Evolutionary conservation across 2,113 vertebrate genomes (phyloP), one percentile per base, ranked within the genome.

Genomic region (Melozone crissalis): DNA sequence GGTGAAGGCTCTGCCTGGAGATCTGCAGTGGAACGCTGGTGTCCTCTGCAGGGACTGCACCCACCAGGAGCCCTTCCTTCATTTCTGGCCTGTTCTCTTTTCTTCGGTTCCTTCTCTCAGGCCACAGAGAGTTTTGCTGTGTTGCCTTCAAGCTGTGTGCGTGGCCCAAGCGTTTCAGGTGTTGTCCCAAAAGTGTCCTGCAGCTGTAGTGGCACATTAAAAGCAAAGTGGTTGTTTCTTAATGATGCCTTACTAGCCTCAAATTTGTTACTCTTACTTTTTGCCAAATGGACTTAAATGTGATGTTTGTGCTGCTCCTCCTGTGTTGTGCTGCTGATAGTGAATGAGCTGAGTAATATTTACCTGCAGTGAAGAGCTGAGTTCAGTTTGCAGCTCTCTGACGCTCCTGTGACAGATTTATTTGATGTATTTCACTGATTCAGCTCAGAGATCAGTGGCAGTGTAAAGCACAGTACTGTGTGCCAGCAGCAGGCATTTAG

Each of bases 201-300:
- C 82, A 61, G 71, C 78, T 57, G 15, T 11, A 57, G 66, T 13
- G 54, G 41, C 22, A 30, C 30, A 31, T 63, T 13, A 30, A 44
- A 87, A 95, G 28, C 39, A 28, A n/a, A 77, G 68, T 54, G 67
- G 47, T 86, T 84, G 23, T 97, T 89, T 86, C 83, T 92, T 88
- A 77, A 51, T 28, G 30, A 51, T 28, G 30, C 16, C 2, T 16
- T 3, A 3, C 18, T 85, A 66, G 54, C 18, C 41, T 91, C 78
- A 80, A 80, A 72, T 57, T 9, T 3, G 1, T 57, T 37, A 68
- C 57, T 96, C 90, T 24, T 94, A 61, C 69, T 82, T 91, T 92
- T 82, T 51, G 84, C 54, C 54, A 41, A 82, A 63, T 10, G n/a
- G 41, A 15, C 30, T 67, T 28, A 18, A 55, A 28, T 75, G 37